Evolutionary conservation across 2,113 vertebrate genomes (phyloP), one percentile per base, ranked within the genome.

Genomic region (Toxotes jaculatrix): DNA sequence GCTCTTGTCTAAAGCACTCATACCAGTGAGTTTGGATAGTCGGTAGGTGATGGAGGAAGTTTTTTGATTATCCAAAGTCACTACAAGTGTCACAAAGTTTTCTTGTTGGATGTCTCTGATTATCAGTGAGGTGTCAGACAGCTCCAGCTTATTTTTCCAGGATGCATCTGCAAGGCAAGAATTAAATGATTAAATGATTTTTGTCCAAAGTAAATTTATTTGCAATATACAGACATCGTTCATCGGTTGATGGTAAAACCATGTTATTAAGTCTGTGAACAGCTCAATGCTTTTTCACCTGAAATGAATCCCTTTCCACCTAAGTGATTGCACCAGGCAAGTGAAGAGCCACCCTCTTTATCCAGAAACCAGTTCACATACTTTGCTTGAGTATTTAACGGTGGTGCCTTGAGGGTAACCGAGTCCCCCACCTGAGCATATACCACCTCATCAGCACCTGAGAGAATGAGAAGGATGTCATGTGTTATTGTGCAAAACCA

Each of bases 251-350:
- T 55, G 8, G 12, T 31, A 13, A 23, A 74, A 4, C n/a, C 27
- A 27, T 27, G 4, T 9, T n/a, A 42, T 47, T 5, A 60, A 36
- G 11, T 74, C 0, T 7, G 27, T 55, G 6, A 67, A 13, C 17
- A 10, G 19, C 4, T 66, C 1, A 70, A n/a, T 10, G 27, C 14
- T 4, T 42, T 11, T 42, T 81, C 42, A 88, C 87, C 42, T 5
- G 0, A 0, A 7, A 0, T 0, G 2, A 8, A 0, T 0, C 0
- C 0, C 0, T 0, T 1, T 11, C 42, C 13, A 0, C 60, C 67
- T 0, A 40, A 0, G 7, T 0, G 0, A 66, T 90, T 93, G 1
- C 0, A 0, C 56, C 5, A 65, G 4, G 80, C 88, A n/a, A 92
- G 0, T 0, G 11, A 0, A 9, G 0, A 0, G 6, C 0, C 0